Conservation (phyloP, 1,140 invertebrate species). For the Bombus superbus region DNA sequence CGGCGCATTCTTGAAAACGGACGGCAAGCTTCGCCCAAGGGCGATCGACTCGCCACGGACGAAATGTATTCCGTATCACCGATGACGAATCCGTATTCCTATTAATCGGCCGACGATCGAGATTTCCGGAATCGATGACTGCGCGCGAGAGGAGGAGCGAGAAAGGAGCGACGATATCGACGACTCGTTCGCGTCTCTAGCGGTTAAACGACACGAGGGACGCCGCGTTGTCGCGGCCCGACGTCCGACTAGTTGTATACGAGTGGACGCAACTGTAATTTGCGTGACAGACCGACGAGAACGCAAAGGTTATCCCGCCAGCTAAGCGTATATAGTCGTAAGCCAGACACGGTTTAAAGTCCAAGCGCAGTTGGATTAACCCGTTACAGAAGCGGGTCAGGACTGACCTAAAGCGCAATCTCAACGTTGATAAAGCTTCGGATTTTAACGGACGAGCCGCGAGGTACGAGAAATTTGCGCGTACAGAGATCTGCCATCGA, state of each 20-base stretch:
- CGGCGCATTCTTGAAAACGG: constrained; percentile 22
- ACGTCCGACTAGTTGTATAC: no score
- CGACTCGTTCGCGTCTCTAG: no score
- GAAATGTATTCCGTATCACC: neutral
- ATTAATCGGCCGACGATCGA: neutral
- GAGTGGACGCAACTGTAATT: neutral
- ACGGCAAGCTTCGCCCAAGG: neutral
- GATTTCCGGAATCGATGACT: neutral
- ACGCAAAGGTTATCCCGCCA: neutral
- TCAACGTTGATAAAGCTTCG: neutral
- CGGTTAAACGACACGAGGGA: no score
- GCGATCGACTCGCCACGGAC: neutral
- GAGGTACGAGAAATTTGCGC: no score
- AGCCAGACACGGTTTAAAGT: neutral
- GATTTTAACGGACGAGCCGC: no score
- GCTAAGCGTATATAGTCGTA: neutral
- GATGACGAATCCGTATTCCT: neutral
- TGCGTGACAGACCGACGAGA: neutral
- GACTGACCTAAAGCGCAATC: neutral
- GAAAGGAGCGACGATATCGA: no score
- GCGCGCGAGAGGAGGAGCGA: no score
- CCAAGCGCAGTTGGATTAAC: neutral
- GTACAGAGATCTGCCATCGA: no score
- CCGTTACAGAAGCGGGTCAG: neutral
- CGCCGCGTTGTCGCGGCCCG: no score